Evolutionary conservation across 2,797 vertebrate species (phyloP), one percentile per base, ranked within the genome.

Genomic region (Platyrinchus mystaceus): DNA sequence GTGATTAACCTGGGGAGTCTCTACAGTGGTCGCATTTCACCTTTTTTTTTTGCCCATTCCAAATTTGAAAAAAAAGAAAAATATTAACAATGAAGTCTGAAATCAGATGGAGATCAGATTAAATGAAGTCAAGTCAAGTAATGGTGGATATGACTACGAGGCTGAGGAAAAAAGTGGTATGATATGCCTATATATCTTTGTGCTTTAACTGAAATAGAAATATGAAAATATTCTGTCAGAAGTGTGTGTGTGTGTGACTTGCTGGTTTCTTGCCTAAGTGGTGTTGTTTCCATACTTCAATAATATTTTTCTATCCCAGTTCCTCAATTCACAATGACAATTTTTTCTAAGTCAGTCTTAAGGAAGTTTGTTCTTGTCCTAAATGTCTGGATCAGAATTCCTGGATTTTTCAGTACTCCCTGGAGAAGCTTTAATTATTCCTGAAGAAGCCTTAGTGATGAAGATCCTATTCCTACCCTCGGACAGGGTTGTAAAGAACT

Each of bases 351-450:
- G 62, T 80, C 46, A 47, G 10, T 60, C 59, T 90, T 70, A 73
- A 66, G 39, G 58, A 83, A 43, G 20, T 90, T 87, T 85, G 46
- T 76, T 69, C 46, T 53, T 66, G 20, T 71, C 26, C 18, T 82
- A 37, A 84, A 88, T 41, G 8, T 26, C 70, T 86, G 73, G 59
- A 46, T 34, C 21, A 34, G 67, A 91, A 66, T 83, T 63, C 77
- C 60, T 84, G 37, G n/a, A 67, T 86, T 89, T 84, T n/a, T n/a
- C n/a, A n/a, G n/a, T n/a, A n/a, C n/a, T n/a, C n/a, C n/a, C n/a
- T n/a, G n/a, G n/a, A n/a, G n/a, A n/a, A n/a, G n/a, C n/a, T n/a
- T 77, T 79, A 88, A 56, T 75, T 92, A 71, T 80, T 34, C 39
- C 76, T 82, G 74, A 71, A 71, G 67, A 94, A 86, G 39, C 7